Percentiles rank a stretch among this genome's conserved stretches.
These are phyloP conservation scores for Pristionchus japonicus DNA, from an alignment of 2,888 invertebrate species.

Conservation along the genomic window DNA sequence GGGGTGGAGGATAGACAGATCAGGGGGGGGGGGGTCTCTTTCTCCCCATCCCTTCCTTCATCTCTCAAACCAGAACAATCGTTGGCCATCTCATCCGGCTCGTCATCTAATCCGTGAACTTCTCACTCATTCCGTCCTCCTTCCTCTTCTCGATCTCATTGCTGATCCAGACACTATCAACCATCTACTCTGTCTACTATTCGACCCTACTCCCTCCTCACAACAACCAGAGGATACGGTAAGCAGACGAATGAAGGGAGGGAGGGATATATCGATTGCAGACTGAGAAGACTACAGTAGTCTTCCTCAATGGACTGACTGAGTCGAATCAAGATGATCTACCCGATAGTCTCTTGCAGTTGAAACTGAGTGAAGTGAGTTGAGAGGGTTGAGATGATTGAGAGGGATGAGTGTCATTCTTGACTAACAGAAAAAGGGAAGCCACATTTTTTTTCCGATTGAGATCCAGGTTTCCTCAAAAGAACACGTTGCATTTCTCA, in stretches of 20 bases:
- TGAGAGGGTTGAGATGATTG: neutral
- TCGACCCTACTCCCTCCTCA: slow-evolving; percentile 51
- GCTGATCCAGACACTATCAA: slow-evolving; percentile 74
- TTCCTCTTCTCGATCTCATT: slow-evolving; percentile 69
- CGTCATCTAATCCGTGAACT: slow-evolving; percentile 72
- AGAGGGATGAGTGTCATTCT: neutral
- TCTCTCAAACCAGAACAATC: slow-evolving; percentile 21
- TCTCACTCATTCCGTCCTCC: slow-evolving; percentile 64
- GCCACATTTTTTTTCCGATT: too few relatives aligned
- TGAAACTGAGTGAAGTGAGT: slow-evolving; percentile 67
- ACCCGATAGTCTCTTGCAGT: slow-evolving; percentile 68
- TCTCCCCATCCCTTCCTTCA: too few relatives aligned
- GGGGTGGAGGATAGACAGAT: neutral
- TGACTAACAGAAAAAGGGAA: too few relatives aligned
- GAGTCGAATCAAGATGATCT: slow-evolving; percentile 52
- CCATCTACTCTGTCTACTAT: slow-evolving; percentile 62
- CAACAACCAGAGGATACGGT: neutral
- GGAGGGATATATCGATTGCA: neutral
- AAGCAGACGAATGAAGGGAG: neutral
- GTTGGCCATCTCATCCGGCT: slow-evolving; percentile 69
- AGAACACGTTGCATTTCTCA: too few relatives aligned
- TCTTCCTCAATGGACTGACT: slow-evolving; percentile 59
- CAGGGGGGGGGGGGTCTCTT: too few relatives aligned
- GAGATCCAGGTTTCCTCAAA: too few relatives aligned
- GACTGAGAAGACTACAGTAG: slow-evolving; percentile 40